Evolutionary conservation across 2,797 vertebrate species (phyloP).

Genomic region (Molossus alvarezi): DNA sequence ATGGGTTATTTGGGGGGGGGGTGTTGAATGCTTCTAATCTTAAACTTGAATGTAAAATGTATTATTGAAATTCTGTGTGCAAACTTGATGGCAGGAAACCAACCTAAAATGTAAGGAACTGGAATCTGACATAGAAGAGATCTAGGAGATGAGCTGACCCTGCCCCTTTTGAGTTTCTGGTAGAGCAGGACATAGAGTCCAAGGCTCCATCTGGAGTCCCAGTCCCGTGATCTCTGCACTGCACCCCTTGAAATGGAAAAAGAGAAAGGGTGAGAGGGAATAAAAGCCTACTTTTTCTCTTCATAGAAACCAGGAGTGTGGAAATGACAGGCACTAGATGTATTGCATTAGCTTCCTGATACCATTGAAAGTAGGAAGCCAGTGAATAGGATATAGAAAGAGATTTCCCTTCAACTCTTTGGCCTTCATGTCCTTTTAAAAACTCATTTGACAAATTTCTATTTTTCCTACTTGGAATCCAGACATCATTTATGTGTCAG

Average conservation of each 20-base stretch:
- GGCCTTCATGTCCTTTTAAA: conserved; percentile 57
- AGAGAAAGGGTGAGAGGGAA: background rate
- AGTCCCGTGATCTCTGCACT: background rate
- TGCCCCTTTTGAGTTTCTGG: conserved; percentile 33
- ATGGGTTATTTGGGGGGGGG: conserved; percentile 79
- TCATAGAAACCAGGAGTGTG: conserved; percentile 21
- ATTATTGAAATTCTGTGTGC: conserved; percentile 79
- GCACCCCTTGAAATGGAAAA: background rate
- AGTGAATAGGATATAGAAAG: conserved; percentile 31
- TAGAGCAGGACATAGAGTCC: background rate
- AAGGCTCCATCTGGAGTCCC: background rate
- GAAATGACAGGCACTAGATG: background rate
- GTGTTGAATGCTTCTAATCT: conserved; percentile 76
- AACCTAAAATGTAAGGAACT: conserved; percentile 72
- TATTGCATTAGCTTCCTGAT: conserved; percentile 20
- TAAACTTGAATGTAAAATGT: conserved; percentile 80
- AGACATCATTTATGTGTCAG: conserved; percentile 58
- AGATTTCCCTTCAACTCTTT: conserved; percentile 63
- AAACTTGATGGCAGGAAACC: conserved; percentile 53
- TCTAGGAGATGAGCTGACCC: conserved; percentile 35
- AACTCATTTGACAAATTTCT: background rate
- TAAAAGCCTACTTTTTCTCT: conserved; percentile 49
- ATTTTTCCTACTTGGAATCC: conserved; percentile 47
- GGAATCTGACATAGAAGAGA: conserved; percentile 43
- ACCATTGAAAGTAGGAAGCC: conserved; percentile 38